A percentile compares a stretch with the other conserved stretches of the same genome.
Conservation (phyloP, 2,888 invertebrate genomes). For the Lingula anatina region DNA sequence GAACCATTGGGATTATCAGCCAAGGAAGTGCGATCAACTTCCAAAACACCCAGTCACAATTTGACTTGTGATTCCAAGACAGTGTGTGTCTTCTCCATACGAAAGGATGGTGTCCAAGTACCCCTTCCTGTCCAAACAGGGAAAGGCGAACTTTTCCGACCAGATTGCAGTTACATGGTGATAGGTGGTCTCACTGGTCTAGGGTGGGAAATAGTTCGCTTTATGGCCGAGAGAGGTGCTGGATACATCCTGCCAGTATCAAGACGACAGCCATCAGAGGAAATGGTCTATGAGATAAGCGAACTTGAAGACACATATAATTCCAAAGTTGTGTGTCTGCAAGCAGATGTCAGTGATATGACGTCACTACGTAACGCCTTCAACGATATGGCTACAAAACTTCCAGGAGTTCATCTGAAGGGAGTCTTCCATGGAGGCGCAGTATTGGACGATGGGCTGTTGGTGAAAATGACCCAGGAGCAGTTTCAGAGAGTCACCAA, state of each 20-base stretch:
- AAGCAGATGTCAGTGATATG: conserved; percentile 20
- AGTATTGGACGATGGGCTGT: conserved; percentile 15
- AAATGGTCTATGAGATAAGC: conserved; percentile 1
- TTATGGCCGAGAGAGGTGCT: conserved; percentile 20
- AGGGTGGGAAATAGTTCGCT: conserved; percentile 25
- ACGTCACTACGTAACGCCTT: conserved; percentile 12
- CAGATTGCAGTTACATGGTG: conserved; percentile 20
- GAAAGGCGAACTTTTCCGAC: conserved; percentile 15
- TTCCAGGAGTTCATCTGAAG: conserved; percentile 11
- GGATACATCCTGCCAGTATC: conserved; percentile 20
- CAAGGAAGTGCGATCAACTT: too few relatives aligned
- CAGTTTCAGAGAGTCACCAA: conserved; percentile 14
- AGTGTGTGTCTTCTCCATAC: too few relatives aligned
- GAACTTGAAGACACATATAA: not conserved
- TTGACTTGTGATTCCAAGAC: too few relatives aligned
- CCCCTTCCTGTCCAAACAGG: too few relatives aligned
- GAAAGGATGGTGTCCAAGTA: too few relatives aligned
- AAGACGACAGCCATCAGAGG: conserved; percentile 13
- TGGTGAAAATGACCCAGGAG: conserved; percentile 14
- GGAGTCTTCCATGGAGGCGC: conserved; percentile 32
- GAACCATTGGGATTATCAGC: too few relatives aligned
- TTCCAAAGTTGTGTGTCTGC: conserved; percentile 10
- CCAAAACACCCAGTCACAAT: too few relatives aligned
- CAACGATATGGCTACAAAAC: conserved; percentile 6
- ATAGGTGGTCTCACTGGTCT: conserved; percentile 29